Evolutionary conservation across 30 jellyfish, hydroid and myxozoan species (phyloP).

Genomic region (Aurelia sp.): DNA sequence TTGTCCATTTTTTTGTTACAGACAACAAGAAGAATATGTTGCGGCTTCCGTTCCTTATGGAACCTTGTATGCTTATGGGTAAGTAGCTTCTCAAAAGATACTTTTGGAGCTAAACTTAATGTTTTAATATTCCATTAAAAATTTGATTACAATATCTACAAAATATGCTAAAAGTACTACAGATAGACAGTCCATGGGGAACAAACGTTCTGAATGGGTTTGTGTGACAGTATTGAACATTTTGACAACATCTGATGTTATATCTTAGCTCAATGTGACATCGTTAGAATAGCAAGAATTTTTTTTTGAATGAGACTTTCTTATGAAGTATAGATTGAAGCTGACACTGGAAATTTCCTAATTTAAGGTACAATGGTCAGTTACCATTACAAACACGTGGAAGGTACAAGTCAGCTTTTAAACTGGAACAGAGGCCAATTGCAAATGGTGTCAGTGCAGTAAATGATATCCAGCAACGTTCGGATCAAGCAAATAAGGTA

Average conservation of each 20-base stretch:
- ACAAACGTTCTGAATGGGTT: too few relatives aligned
- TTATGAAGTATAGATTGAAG: too few relatives aligned
- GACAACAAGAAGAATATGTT: slow-evolving; percentile 53
- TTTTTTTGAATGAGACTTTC: too few relatives aligned
- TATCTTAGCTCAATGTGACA: too few relatives aligned
- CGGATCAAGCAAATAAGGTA: slow-evolving; percentile 75
- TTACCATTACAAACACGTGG: slow-evolving; percentile 73
- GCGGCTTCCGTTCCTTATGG: slow-evolving; percentile 65
- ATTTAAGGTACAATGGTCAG: slow-evolving; percentile 76
- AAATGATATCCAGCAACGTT: slow-evolving; percentile 19
- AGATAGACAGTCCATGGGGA: too few relatives aligned
- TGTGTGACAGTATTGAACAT: too few relatives aligned
- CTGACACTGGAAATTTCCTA: background rate
- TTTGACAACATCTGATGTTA: too few relatives aligned
- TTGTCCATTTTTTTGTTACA: too few relatives aligned
- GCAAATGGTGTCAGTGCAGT: slow-evolving; percentile 85
- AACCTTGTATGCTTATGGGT: slow-evolving; percentile 65
- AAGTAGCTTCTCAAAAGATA: background rate
- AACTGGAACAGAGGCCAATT: slow-evolving; percentile 68
- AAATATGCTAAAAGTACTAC: too few relatives aligned
- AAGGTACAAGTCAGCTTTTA: slow-evolving; percentile 55
- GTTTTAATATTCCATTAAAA: too few relatives aligned
- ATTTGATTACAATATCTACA: too few relatives aligned
- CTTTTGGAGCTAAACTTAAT: background rate
- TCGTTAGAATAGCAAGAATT: too few relatives aligned